phyloP scores from a whole-genome alignment of 2,888 invertebrate species.

The Cynaeus angustus region DNA sequence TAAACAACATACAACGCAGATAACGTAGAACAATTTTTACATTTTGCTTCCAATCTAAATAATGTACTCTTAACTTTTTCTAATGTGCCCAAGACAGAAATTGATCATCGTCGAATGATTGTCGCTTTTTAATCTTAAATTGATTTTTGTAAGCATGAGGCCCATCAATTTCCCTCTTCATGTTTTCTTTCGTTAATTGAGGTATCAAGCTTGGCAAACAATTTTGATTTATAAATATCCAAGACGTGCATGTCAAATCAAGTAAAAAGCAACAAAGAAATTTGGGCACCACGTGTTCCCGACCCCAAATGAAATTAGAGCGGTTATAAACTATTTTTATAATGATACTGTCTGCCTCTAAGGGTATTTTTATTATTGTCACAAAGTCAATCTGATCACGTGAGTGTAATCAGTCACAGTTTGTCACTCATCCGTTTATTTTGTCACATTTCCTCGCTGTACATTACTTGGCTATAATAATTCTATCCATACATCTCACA shows the following conservation, averaged over 20 bases:
- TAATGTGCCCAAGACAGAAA: too few species aligned
- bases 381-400: slow-evolving; percentile 62
- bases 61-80: too few species aligned
- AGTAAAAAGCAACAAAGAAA: slow-evolving; percentile 52
- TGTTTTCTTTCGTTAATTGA: slow-evolving; percentile 46
- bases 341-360: slow-evolving; percentile 51
- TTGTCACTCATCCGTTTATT: slow-evolving; percentile 66
- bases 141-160: not conserved
- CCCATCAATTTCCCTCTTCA: slow-evolving; percentile 2
- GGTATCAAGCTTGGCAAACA: slow-evolving; percentile 51
- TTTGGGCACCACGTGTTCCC: slow-evolving; percentile 51
- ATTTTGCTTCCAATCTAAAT: too few species aligned
- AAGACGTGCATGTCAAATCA: slow-evolving; percentile 51
- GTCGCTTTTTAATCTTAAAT: too few species aligned
- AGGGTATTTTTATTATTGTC: slow-evolving; percentile 61
- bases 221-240: slow-evolving; percentile 51
- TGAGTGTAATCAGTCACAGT: slow-evolving; percentile 69
- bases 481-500: slow-evolving; percentile 3
- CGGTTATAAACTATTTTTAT: slow-evolving; percentile 54
- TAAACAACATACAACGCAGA: too few species aligned
- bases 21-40: too few species aligned
- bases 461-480: slow-evolving; percentile 14
- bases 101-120: too few species aligned
- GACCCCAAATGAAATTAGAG: slow-evolving; percentile 50
- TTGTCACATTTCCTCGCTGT: slow-evolving; percentile 51